Conservation (phyloP, 2,113 vertebrate genomes). For the Desmodus rotundus region DNA sequence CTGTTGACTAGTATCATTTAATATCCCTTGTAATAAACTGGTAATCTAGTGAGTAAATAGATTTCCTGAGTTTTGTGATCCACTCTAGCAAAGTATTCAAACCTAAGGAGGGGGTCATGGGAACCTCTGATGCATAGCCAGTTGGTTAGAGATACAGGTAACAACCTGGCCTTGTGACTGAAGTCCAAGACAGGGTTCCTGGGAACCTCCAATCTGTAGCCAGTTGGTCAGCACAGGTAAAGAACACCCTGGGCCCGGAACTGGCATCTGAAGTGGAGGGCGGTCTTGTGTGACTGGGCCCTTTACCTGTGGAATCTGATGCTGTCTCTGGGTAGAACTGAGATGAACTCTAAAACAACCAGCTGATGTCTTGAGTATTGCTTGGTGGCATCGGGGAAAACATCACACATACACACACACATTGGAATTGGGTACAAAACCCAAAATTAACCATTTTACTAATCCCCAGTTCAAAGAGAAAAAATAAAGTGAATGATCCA, state of each 20-base stretch:
- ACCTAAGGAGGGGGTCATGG: not conserved
- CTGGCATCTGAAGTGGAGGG: not conserved
- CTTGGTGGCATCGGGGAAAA: too few relatives aligned
- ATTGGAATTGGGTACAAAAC: not conserved
- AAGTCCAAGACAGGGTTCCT: too few relatives aligned
- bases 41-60: not conserved
- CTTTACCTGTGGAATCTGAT: not conserved
- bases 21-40: not conserved
- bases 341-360: not conserved
- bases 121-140: not conserved
- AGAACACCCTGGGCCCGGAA: not conserved
- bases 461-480: not conserved
- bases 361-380: not conserved
- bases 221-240: not conserved
- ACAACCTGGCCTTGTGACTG: not conserved
- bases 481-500: not conserved
- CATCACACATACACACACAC: too few relatives aligned
- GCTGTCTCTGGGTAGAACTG: not conserved
- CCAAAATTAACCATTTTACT: not conserved
- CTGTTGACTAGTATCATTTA: not conserved
- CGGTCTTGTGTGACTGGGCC: not conserved
- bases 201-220: not conserved
- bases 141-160: not conserved
- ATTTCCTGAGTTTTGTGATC: not conserved
- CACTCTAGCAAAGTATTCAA: not conserved